Percentiles rank a stretch among this genome's conserved stretches.
phyloP scores from a whole-genome alignment of 2,113 vertebrate species.

The Podocnemis expansa region DNA sequence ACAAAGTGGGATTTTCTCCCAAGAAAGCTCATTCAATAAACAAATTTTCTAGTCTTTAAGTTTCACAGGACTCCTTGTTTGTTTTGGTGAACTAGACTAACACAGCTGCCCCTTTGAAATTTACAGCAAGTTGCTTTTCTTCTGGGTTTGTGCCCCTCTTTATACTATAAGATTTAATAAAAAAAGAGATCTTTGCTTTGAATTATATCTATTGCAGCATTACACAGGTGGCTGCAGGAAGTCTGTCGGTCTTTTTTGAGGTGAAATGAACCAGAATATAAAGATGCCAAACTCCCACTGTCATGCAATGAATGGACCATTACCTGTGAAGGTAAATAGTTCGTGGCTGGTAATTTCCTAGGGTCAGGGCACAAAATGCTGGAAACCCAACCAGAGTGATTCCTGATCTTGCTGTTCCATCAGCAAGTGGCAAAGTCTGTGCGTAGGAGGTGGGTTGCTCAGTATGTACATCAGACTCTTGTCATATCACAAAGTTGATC shows the following conservation, averaged over 20 bases:
- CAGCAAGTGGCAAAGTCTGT: not conserved
- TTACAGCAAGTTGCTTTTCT: not conserved
- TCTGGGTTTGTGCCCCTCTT: not conserved
- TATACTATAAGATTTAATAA: accelerated
- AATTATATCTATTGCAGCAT: not conserved
- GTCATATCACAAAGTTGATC: not conserved
- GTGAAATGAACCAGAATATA: not conserved
- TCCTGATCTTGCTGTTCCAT: not conserved
- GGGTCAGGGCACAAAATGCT: not conserved
- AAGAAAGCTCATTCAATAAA: too few relatives aligned
- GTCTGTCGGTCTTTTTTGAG: not conserved
- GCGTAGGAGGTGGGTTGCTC: not conserved
- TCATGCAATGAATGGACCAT: not conserved
- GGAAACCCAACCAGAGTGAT: not conserved
- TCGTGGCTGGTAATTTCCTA: not conserved
- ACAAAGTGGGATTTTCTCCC: too few relatives aligned
- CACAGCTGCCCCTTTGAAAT: too few relatives aligned
- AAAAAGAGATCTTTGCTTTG: not conserved
- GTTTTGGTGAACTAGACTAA: too few relatives aligned
- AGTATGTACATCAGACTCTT: not conserved
- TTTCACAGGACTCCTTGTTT: too few relatives aligned
- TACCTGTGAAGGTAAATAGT: not conserved
- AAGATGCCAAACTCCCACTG: not conserved
- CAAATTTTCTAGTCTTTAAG: too few relatives aligned
- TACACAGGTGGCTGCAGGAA: not conserved